Evolutionary conservation across 2,113 vertebrate genomes (phyloP).

Genomic region (Sisor rabdophorus): DNA sequence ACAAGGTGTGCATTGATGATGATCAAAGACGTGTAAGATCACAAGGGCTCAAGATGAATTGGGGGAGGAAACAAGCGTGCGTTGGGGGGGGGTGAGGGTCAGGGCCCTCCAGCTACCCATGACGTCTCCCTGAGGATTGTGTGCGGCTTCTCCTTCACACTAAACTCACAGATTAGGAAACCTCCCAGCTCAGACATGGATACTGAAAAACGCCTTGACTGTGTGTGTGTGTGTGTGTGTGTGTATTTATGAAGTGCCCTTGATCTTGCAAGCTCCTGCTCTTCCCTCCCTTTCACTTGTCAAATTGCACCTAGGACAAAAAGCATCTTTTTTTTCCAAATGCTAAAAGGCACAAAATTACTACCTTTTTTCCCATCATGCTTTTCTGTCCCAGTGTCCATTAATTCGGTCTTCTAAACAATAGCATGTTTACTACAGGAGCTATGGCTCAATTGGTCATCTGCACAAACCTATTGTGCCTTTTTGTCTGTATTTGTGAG

Average conservation of each 20-base stretch:
- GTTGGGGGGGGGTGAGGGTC: conserved; percentile 16
- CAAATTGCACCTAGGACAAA: conserved; percentile 43
- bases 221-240: not conserved
- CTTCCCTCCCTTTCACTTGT: conserved; percentile 40
- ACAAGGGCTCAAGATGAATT: not conserved
- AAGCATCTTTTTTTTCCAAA: conserved; percentile 39
- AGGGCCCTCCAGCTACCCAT: conserved; percentile 8
- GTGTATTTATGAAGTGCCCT: conserved; percentile 40
- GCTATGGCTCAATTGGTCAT: conserved; percentile 18
- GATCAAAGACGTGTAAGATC: conserved; percentile 39
- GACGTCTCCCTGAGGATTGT: conserved; percentile 30
- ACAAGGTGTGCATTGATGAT: conserved; percentile 30
- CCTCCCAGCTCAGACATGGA: conserved; percentile 42
- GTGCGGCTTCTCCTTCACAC: conserved; percentile 4
- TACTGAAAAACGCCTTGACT: conserved; percentile 38
- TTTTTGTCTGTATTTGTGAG: not conserved
- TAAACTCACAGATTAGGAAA: conserved; percentile 44
- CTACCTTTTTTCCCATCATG: conserved; percentile 38
- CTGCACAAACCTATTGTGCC: not conserved
- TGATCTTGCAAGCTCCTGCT: conserved; percentile 45
- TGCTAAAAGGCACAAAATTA: conserved; percentile 51
- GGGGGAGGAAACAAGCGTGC: not conserved
- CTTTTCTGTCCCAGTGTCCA: not conserved
- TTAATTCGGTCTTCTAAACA: conserved; percentile 42
- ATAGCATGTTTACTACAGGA: conserved; percentile 14